Evolutionary conservation across 2,888 invertebrate genomes (phyloP), one percentile per base, ranked within the genome.

Genomic region (Agrochola litura): DNA sequence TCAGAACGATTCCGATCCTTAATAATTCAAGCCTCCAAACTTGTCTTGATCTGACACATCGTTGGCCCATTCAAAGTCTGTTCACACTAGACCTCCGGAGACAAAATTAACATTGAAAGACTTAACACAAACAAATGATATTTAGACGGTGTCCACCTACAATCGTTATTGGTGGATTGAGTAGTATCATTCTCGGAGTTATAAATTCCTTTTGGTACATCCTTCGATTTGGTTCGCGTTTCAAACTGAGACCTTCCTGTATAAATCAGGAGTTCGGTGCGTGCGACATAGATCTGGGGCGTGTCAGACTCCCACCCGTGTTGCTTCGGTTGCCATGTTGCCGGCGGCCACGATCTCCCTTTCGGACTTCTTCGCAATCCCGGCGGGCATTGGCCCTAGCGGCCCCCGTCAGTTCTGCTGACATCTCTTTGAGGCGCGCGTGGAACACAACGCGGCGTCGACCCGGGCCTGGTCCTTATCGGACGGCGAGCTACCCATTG

Each of bases 121-220:
- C 89, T 88, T 87, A 89, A 92, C 88, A 89, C 90, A 91, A 91
- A 94, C 92, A 93, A 94, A 94, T 93, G 91, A 88, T 93, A 94
- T 95, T 95, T 94, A 91, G 90, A 82, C 89, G 85, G 92, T 92
- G 93, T 95, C 92, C 92, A 92, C 92, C 93, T 92, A 93, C 93
- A 91, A 94, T 95, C 93, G 93, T 91, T 89, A 90, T 91, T 92
- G 88, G 89, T 87, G 89, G 89, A 90, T 91, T 89, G 89, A 88
- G 86, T 81, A 83, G 85, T 89, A 88, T 89, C 78, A 87, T 86
- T 85, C 79, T 79, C 60, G 85, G 91, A 88, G 92, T 90, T 92
- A 95, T 93, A 93, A 94, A 94, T 94, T 94, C 93, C 93, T 92
- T 92, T 88, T 85, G 90, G 88, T 90, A 93, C 94, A 95, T 96